A percentile compares a stretch with the other conserved stretches of the same genome.
Evolutionary conservation across 2,113 vertebrate species (phyloP).

Genomic region (Ciconia maguari): DNA sequence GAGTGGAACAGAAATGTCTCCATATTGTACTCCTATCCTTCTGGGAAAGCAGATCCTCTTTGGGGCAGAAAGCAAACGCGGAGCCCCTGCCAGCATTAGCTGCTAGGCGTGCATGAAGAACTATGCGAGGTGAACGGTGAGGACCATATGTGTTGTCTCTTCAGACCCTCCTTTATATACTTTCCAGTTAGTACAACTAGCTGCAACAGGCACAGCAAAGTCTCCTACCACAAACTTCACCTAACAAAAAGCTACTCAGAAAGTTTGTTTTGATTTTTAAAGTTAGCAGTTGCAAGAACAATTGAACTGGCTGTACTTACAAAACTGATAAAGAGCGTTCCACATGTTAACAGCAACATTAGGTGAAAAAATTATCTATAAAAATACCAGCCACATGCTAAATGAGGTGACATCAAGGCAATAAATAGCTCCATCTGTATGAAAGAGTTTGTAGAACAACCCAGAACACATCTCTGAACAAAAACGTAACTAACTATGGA

Average conservation of each 20-base stretch:
- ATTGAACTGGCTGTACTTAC: conserved; percentile 18
- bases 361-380: conserved; percentile 59
- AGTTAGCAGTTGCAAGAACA: background rate
- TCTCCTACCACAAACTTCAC: background rate
- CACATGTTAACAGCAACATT: conserved; percentile 50
- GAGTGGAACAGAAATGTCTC: background rate
- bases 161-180: background rate
- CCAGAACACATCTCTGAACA: conserved; percentile 29
- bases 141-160: background rate
- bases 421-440: conserved; percentile 64
- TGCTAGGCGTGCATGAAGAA: background rate
- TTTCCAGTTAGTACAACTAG: background rate
- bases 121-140: background rate
- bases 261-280: conserved; percentile 19
- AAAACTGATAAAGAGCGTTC: conserved; percentile 35
- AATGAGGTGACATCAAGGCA: conserved; percentile 65
- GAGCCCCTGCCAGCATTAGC: background rate
- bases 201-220: background rate
- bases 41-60: background rate
- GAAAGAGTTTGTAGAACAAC: conserved; percentile 36
- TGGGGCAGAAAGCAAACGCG: background rate
- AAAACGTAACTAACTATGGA: conserved; percentile 1
- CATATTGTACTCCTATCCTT: background rate
- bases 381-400: conserved; percentile 61
- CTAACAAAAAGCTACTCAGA: background rate